Evolutionary conservation across 2,113 vertebrate species (phyloP).

Genomic region (Emydura subglobosa): DNA sequence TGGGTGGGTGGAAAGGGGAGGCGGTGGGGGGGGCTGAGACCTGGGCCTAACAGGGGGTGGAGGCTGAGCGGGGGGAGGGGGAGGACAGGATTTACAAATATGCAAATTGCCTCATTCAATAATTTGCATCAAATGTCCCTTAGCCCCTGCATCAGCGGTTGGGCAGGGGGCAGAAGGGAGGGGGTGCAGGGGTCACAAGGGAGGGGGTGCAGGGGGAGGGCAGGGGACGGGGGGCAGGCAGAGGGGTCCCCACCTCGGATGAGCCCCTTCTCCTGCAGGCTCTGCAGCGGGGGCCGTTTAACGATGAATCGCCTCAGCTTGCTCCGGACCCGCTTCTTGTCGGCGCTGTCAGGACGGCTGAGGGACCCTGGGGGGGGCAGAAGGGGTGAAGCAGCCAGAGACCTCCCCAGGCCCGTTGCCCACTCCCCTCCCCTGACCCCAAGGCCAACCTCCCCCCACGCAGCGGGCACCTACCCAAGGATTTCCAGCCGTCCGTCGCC

Average conservation of each 20-base stretch:
- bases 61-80: neutral
- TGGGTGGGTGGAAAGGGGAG: neutral
- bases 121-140: neutral
- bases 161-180: neutral
- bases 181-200: no score
- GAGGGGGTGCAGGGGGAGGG: neutral
- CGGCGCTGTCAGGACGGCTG: conserved; percentile 71
- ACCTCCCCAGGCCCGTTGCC: neutral
- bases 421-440: neutral
- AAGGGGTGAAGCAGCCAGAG: neutral
- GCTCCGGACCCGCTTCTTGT: conserved; percentile 88
- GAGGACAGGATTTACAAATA: no score
- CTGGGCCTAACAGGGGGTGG: rapidly evolving
- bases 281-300: conserved; percentile 88
- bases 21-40: neutral
- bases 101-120: neutral
- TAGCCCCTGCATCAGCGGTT: neutral
- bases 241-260: conserved; percentile 85
- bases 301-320: conserved; percentile 89
- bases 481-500: neutral
- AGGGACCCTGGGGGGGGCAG: conserved; percentile 79
- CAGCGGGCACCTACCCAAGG: neutral
- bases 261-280: conserved; percentile 92
- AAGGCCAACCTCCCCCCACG: no score
- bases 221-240: no score